A percentile compares a stretch with the other conserved stretches of the same genome.
phyloP scores from a whole-genome alignment of 2,888 invertebrate species.

The Diplazon laetatorius region DNA sequence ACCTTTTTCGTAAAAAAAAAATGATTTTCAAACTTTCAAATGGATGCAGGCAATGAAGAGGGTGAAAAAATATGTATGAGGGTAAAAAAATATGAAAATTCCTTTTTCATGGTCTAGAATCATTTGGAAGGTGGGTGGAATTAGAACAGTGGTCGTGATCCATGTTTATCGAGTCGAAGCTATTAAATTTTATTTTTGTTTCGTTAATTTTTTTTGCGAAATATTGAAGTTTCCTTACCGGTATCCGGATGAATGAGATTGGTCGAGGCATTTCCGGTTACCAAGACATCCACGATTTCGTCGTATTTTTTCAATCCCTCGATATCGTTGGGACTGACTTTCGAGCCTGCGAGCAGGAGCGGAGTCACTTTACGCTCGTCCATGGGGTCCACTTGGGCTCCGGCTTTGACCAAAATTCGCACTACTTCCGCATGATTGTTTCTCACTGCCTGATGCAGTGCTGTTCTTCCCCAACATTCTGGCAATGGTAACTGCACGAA shows the following conservation, averaged over 20 bases:
- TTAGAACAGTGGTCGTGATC: no score
- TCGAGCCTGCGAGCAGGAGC: slow-evolving; percentile 79
- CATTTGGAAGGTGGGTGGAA: no score
- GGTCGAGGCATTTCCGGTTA: slow-evolving; percentile 70
- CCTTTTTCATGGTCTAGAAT: no score
- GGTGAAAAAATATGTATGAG: no score
- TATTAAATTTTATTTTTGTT: no score
- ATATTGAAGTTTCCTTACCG: slow-evolving; percentile 67
- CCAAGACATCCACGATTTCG: slow-evolving; percentile 77
- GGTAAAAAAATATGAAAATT: no score
- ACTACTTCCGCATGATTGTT: slow-evolving; percentile 78
- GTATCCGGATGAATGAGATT: slow-evolving; percentile 68
- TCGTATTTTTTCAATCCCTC: slow-evolving; percentile 73
- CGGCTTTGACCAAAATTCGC: slow-evolving; percentile 75
- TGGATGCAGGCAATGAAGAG: no score
- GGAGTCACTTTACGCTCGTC: slow-evolving; percentile 81
- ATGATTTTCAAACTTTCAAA: no score
- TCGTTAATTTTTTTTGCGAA: no score
- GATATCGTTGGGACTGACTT: slow-evolving; percentile 68
- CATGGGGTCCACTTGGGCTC: slow-evolving; percentile 76
- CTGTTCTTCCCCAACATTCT: slow-evolving; percentile 79
- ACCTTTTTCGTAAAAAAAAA: no score
- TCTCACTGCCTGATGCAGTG: slow-evolving; percentile 81
- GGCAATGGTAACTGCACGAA: slow-evolving; percentile 76
- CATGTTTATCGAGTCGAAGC: no score